Percentiles rank a stretch among this genome's conserved stretches.
These are phyloP conservation scores for Chelmon rostratus DNA, from an alignment of 2,797 vertebrate genomes.

Conservation along the genomic window DNA sequence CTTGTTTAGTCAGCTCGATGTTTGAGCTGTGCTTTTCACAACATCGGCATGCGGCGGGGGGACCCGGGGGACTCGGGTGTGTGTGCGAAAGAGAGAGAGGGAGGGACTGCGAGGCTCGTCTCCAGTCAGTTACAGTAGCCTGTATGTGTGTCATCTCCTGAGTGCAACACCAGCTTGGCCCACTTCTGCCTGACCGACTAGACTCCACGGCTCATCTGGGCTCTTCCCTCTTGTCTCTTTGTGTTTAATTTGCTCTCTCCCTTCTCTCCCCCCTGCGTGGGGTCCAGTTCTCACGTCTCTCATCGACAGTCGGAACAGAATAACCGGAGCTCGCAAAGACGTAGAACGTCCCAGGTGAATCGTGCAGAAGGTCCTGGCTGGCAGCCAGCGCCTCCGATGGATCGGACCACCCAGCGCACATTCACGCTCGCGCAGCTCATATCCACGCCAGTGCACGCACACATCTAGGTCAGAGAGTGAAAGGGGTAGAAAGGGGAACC, in stretches of 20 bases:
- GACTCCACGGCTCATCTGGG: constrained; percentile 68
- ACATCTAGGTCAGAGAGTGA: constrained; percentile 73
- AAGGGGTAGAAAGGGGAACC: constrained; percentile 47
- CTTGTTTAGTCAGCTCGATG: constrained; percentile 72
- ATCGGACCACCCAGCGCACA: constrained; percentile 61
- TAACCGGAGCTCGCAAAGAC: constrained; percentile 42
- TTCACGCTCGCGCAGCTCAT: constrained; percentile 29
- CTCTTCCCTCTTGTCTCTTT: constrained; percentile 69
- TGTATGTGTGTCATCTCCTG: constrained; percentile 77
- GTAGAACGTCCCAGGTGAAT: constrained; percentile 71
- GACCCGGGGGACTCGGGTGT: constrained; percentile 47
- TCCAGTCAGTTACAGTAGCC: constrained; percentile 62
- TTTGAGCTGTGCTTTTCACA: constrained; percentile 66
- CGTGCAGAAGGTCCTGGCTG: constrained; percentile 64
- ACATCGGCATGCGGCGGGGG: constrained; percentile 65
- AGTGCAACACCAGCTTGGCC: constrained; percentile 80
- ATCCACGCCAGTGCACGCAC: constrained; percentile 39
- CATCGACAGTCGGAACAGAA: constrained; percentile 43
- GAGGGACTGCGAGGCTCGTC: constrained; percentile 47
- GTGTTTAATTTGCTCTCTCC: constrained; percentile 65
- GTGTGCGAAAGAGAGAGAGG: constrained; percentile 8
- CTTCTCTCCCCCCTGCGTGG: constrained; percentile 34
- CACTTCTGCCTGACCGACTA: constrained; percentile 82
- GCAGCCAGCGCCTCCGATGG: constrained; percentile 35
- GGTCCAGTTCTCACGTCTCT: constrained; percentile 58